Percentiles rank a stretch among this genome's conserved stretches.
These are phyloP conservation scores for Rhingia rostrata DNA, from an alignment of 2,888 invertebrate genomes.

Conservation along the genomic window DNA sequence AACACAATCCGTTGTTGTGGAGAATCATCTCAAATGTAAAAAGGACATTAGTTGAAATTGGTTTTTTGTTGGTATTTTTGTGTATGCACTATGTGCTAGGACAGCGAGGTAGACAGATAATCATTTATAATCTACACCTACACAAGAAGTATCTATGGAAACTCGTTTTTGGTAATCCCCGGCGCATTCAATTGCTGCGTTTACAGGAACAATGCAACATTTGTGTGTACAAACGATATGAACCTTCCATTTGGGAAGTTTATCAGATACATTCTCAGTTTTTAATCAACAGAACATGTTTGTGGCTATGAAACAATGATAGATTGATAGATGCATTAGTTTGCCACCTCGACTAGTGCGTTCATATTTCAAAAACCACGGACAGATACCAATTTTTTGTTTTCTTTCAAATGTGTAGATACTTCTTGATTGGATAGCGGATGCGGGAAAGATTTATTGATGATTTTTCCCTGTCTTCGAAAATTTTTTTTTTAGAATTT, in stretches of 20 bases:
- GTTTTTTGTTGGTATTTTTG: constrained; percentile 15
- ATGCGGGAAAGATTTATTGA: constrained; percentile 61
- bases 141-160: constrained; percentile 17
- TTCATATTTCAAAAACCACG: constrained; percentile 22
- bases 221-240: constrained; percentile 12
- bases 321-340: constrained; percentile 50
- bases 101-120: constrained; percentile 21
- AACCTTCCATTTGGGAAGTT: constrained; percentile 7
- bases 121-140: constrained; percentile 59
- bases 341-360: constrained; percentile 24
- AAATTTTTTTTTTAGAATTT: constrained; percentile 25
- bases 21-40: constrained; percentile 49
- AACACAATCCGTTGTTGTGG: constrained; percentile 18
- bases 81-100: neutral
- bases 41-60: constrained; percentile 65
- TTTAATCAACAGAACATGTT: constrained; percentile 6
- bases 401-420: neutral
- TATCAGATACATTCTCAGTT: constrained; percentile 32
- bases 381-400: constrained; percentile 26
- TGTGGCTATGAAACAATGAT: constrained; percentile 10
- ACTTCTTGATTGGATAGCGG: constrained; percentile 24
- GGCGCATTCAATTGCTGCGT: constrained; percentile 22
- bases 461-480: constrained; percentile 57
- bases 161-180: constrained; percentile 22
- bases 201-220: constrained; percentile 45